phyloP scores from a whole-genome alignment of 2,113 vertebrate genomes.

The Apaloderma vittatum region DNA sequence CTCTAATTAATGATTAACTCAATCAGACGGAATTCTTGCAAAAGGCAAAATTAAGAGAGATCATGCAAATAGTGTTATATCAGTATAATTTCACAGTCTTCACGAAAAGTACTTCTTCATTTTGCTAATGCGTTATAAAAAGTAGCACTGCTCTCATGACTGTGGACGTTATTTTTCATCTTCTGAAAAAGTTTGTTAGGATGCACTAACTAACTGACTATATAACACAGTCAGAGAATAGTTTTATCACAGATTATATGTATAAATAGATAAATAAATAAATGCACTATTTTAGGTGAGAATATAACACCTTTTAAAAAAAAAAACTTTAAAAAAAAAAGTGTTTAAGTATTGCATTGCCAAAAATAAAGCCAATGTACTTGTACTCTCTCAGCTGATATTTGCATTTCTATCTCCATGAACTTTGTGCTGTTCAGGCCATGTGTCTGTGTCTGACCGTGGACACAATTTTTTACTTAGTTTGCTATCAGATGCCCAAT shows the following conservation, averaged over 20 bases:
- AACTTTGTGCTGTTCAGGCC: background rate
- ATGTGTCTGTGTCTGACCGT: background rate
- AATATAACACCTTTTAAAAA: background rate
- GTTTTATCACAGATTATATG: rapidly evolving
- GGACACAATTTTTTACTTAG: background rate
- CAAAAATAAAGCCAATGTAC: background rate
- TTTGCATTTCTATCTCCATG: background rate
- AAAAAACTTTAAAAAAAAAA: too few species aligned
- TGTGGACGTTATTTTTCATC: background rate
- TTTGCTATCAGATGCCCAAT: background rate
- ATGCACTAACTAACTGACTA: background rate
- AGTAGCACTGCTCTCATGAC: background rate
- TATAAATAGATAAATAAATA: background rate
- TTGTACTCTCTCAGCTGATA: rapidly evolving
- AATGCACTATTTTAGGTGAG: background rate
- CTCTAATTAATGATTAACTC: conserved; percentile 44
- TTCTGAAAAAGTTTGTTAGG: background rate
- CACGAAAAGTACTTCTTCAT: background rate
- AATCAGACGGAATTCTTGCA: background rate
- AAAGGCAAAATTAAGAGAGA: background rate
- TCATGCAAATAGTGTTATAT: background rate
- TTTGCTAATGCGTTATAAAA: background rate
- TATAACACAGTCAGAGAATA: background rate
- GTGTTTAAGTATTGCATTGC: background rate
- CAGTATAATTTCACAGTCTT: background rate